phyloP scores from a whole-genome alignment of 2,888 invertebrate species.

The Plutella xylostella region DNA sequence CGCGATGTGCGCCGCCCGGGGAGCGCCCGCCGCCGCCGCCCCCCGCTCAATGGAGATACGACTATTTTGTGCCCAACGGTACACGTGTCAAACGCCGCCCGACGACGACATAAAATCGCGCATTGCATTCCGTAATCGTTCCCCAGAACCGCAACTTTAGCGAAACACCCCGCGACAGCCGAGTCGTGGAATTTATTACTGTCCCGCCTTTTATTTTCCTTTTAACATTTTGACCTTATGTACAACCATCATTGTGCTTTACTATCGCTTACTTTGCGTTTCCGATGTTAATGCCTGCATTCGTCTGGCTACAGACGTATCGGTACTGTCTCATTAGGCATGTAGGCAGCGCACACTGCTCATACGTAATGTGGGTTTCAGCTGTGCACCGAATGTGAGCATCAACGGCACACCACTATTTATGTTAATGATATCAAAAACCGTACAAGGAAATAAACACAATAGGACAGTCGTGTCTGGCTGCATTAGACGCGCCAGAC shows the following conservation, averaged over 20 bases:
- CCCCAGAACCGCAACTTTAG: slow-evolving; percentile 12
- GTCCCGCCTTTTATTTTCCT: slow-evolving; percentile 12
- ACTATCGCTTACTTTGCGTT: not conserved
- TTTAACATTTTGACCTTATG: slow-evolving; percentile 13
- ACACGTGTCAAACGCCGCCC: slow-evolving; percentile 45
- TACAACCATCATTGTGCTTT: not conserved
- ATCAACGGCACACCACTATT: slow-evolving; percentile 47
- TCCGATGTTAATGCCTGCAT: not conserved
- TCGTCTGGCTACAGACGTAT: not conserved
- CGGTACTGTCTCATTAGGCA: slow-evolving; percentile 9
- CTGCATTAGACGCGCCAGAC: slow-evolving; percentile 56
- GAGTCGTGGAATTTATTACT: slow-evolving; percentile 28
- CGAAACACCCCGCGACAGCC: slow-evolving; percentile 25
- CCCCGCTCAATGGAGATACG: slow-evolving; percentile 55
- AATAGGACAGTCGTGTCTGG: slow-evolving; percentile 63
- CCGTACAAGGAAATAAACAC: slow-evolving; percentile 63
- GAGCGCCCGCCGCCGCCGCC: slow-evolving; percentile 41
- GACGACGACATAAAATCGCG: slow-evolving; percentile 34
- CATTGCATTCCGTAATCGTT: slow-evolving; percentile 31
- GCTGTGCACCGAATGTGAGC: slow-evolving; percentile 48
- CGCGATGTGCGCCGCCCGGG: slow-evolving; percentile 64
- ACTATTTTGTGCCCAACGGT: slow-evolving; percentile 58
- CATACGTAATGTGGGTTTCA: slow-evolving; percentile 30
- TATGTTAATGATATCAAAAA: slow-evolving; percentile 64
- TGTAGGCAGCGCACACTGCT: slow-evolving; percentile 7